Percentiles rank a stretch among this genome's conserved stretches.
Evolutionary conservation across 2,888 invertebrate genomes (phyloP).

Genomic region (Myopa testacea): DNA sequence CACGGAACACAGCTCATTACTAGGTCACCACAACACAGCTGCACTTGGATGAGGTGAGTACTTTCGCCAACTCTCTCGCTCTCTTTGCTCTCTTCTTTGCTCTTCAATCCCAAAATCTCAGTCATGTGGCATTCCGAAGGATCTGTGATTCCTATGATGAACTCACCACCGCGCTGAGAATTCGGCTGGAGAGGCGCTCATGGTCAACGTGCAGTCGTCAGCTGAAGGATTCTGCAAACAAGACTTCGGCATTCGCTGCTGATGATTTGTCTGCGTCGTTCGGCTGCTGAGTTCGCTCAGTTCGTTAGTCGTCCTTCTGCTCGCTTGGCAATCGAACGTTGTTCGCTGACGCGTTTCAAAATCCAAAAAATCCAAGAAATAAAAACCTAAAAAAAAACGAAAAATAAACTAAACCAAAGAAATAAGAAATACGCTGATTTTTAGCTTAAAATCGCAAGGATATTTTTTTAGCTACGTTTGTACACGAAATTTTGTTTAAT

Average conservation of each 20-base stretch:
- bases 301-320: constrained; percentile 36
- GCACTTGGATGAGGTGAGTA: neutral
- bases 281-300: constrained; percentile 3
- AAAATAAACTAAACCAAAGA: neutral
- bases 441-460: neutral
- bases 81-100: neutral
- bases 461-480: neutral
- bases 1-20: no score
- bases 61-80: neutral
- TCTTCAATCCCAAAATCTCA: neutral
- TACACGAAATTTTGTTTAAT: neutral
- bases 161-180: neutral
- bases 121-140: neutral
- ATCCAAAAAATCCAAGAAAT: neutral
- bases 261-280: neutral
- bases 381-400: no score
- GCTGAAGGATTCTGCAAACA: constrained; percentile 19
- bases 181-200: no score
- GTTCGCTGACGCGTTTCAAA: neutral
- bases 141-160: neutral
- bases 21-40: no score
- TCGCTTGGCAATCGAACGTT: constrained; percentile 28
- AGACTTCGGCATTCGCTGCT: neutral
- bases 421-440: neutral
- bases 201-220: neutral